Evolutionary conservation across 2,113 vertebrate species (phyloP).

Genomic region (Danionella cerebrum): DNA sequence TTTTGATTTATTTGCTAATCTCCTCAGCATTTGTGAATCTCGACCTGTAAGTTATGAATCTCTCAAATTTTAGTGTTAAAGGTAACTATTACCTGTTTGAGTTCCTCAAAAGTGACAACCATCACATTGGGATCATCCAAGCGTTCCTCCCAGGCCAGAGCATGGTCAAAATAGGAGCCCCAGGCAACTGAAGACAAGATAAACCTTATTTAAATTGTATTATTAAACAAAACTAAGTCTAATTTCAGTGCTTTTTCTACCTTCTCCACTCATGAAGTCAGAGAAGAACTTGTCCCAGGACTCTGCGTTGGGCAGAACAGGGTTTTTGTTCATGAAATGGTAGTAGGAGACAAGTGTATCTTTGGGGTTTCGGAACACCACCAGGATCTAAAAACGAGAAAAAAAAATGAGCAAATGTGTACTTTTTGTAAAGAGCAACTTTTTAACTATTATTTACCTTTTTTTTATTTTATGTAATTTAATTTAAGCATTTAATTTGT

Average conservation of each 20-base stretch:
- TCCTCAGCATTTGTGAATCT: too few species aligned
- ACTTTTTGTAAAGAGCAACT: too few species aligned
- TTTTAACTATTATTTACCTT: too few species aligned
- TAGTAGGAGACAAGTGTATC: constrained; percentile 67
- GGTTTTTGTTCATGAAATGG: constrained; percentile 64
- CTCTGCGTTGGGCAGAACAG: constrained; percentile 53
- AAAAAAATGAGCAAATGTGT: background rate
- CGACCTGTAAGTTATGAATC: too few species aligned
- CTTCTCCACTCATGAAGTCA: constrained; percentile 64
- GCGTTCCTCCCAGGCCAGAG: constrained; percentile 37
- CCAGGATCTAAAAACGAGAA: constrained; percentile 50
- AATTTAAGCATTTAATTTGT: too few species aligned
- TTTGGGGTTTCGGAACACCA: constrained; percentile 69
- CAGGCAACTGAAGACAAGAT: constrained; percentile 27
- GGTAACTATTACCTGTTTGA: constrained; percentile 38
- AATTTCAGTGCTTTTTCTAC: constrained; percentile 32
- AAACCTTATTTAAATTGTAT: background rate
- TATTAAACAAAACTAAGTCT: background rate
- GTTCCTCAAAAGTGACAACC: constrained; percentile 39
- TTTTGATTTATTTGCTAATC: too few species aligned
- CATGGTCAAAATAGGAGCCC: constrained; percentile 47
- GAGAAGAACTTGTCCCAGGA: constrained; percentile 67
- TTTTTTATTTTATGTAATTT: too few species aligned
- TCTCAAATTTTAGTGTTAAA: too few species aligned
- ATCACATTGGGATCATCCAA: constrained; percentile 35